A percentile compares a stretch with the other conserved stretches of the same genome.
Conservation (phyloP, 92 coral and sea anemone species). For the Umimayanthus kanabou region DNA sequence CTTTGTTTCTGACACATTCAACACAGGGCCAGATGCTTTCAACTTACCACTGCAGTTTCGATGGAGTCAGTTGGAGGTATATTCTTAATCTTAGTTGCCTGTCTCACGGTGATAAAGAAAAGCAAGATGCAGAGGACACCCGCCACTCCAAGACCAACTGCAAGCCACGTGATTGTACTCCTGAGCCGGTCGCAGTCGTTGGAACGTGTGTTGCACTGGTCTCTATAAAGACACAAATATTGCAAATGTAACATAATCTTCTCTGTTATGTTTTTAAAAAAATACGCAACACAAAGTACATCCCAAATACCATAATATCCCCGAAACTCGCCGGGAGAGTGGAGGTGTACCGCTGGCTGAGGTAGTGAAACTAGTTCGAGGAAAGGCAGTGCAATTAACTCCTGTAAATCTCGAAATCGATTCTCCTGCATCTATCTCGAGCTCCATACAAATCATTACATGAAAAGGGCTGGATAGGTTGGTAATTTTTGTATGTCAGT, state of each 20-base stretch:
- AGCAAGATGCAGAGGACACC: neutral
- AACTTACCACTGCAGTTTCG: slow-evolving; percentile 32
- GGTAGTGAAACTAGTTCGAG: too few species aligned
- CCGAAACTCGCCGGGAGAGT: too few species aligned
- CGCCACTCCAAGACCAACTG: slow-evolving; percentile 20
- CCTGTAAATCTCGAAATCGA: too few species aligned
- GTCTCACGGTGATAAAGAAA: neutral
- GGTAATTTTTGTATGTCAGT: too few species aligned
- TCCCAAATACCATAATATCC: neutral
- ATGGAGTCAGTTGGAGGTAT: neutral
- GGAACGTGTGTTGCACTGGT: neutral
- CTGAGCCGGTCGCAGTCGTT: slow-evolving; percentile 2
- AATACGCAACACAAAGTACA: neutral
- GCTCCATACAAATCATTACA: too few species aligned
- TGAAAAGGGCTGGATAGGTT: too few species aligned
- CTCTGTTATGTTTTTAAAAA: too few species aligned
- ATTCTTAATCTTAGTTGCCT: neutral
- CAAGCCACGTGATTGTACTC: slow-evolving; percentile 18
- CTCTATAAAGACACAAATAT: neutral
- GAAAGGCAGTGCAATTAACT: too few species aligned
- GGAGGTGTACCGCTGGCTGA: too few species aligned
- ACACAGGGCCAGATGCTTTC: neutral
- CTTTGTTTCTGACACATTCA: too few species aligned
- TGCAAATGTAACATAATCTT: neutral
- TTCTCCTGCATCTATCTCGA: too few species aligned